Conservation (phyloP, 2,113 vertebrate species). For the Tetraodon nigroviridis region DNA sequence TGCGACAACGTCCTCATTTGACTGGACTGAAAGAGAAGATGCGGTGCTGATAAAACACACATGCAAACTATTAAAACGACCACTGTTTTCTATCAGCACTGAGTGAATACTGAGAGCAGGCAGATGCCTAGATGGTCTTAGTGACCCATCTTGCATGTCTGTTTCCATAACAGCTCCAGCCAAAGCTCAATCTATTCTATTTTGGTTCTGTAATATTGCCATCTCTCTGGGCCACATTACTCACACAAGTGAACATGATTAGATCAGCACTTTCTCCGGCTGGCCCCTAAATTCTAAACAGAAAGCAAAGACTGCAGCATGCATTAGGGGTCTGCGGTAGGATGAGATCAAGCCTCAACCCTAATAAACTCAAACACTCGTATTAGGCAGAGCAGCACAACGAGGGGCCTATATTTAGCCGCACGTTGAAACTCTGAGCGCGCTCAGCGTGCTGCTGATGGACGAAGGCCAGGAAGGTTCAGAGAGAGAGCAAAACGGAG, state of each 20-base stretch:
- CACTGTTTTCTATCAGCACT: neutral
- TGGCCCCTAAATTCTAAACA: slow-evolving; percentile 38
- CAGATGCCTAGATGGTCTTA: slow-evolving; percentile 8
- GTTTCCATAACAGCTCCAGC: slow-evolving; percentile 20
- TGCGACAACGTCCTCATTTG: slow-evolving; percentile 17
- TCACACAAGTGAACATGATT: slow-evolving; percentile 50
- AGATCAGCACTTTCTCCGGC: slow-evolving; percentile 59
- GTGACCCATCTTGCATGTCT: slow-evolving; percentile 22
- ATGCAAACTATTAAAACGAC: slow-evolving; percentile 9
- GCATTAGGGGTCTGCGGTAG: slow-evolving; percentile 55
- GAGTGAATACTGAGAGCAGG: slow-evolving; percentile 30
- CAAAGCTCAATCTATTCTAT: slow-evolving; percentile 28
- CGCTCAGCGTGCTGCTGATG: slow-evolving; percentile 39
- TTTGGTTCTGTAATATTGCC: slow-evolving; percentile 38
- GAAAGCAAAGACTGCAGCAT: slow-evolving; percentile 50
- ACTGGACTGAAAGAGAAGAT: slow-evolving; percentile 8
- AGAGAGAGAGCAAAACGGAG: slow-evolving; percentile 31
- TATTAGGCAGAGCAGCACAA: slow-evolving; percentile 55
- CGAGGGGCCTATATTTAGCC: slow-evolving; percentile 66
- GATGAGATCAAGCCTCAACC: slow-evolving; percentile 60
- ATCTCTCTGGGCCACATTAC: slow-evolving; percentile 33
- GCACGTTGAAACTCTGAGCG: slow-evolving; percentile 48
- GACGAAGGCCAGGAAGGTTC: slow-evolving; percentile 47
- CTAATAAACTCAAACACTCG: slow-evolving; percentile 59
- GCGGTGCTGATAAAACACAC: neutral